Conservation (phyloP, 2,888 invertebrate species). For the Agriopis aurantiaria region DNA sequence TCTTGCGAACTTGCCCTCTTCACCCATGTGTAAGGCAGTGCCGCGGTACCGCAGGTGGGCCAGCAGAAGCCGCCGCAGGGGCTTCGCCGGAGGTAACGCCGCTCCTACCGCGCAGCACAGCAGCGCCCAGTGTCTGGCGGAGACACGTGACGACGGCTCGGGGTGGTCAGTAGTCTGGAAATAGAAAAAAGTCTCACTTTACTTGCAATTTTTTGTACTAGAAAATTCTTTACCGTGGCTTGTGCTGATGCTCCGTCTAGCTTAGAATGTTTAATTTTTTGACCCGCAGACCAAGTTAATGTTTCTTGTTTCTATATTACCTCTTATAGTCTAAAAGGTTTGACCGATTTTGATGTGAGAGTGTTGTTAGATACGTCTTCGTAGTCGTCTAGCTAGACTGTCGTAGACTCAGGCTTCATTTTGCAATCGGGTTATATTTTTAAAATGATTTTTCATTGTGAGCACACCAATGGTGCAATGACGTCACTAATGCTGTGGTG, state of each 20-base stretch:
- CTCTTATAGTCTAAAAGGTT: no score
- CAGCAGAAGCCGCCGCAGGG: slow-evolving; percentile 94
- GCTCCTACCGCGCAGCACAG: slow-evolving; percentile 87
- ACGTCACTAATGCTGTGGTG: neutral
- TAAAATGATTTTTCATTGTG: neutral
- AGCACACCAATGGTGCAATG: neutral
- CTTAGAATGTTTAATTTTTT: no score
- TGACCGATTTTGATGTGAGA: no score
- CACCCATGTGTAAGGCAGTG: slow-evolving; percentile 93
- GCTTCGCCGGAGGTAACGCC: slow-evolving; percentile 94
- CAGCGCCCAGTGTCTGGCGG: slow-evolving; percentile 96
- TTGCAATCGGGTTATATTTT: no score
- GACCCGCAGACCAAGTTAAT: no score
- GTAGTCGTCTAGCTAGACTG: no score
- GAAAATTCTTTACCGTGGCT: no score
- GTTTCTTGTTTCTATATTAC: no score
- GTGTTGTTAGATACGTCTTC: no score
- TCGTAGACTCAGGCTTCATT: neutral
- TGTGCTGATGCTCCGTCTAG: no score
- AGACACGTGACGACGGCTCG: slow-evolving; percentile 94
- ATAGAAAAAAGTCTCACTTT: neutral
- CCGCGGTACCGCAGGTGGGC: slow-evolving; percentile 96
- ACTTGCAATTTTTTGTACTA: no score
- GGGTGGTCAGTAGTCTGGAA: slow-evolving; percentile 94
- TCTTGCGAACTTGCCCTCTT: slow-evolving; percentile 97